Evolutionary conservation across 2,797 vertebrate species (phyloP), one percentile per base, ranked within the genome.

Genomic region (Spinus olivaceus): DNA sequence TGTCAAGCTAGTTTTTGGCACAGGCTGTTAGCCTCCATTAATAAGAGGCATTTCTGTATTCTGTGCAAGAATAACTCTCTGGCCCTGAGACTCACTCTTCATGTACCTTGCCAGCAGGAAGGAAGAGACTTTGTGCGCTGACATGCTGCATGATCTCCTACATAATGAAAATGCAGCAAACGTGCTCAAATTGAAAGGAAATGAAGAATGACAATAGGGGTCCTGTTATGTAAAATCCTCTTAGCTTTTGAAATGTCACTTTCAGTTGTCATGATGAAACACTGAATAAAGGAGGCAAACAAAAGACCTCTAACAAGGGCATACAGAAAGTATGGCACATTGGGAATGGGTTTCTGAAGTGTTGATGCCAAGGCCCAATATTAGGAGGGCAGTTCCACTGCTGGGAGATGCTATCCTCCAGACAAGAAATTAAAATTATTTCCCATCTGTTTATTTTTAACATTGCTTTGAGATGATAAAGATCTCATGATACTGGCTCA

Each of bases 401-500:
- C 27, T 2, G 10, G 78, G 83, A 90, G 44, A 57, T 72, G 41
- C 54, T 92, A 37, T 72, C 6, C 59, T 81, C 88, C 49, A 80
- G 70, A 91, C 28, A 70, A 88, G 14, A 56, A 53, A 81, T 78
- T 89, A 66, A 89, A 87, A 82, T 81, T 0, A 39, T 77, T n/a
- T 69, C 50, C 53, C 61, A 90, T 89, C 81, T 96, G 81, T 39
- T 92, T 82, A 44, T 92, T 86, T 94, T 54, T 64, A 81, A 18
- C 23, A 87, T 67, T 14, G 56, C 16, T 87, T 93, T 71, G 53
- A 81, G 72, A 69, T 59, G 24, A 93, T 92, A 92, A 94, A 94
- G 81, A 92, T 37, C 83, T 92, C 71, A 53, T 78, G 53, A 51
- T 70, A 56, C 23, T 35, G 8, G 46, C 44, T 88, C 20, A 1